A percentile compares a stretch with the other conserved stretches of the same genome.
Evolutionary conservation across 2,888 invertebrate species (phyloP).

Genomic region (Pasiphila rectangulata): DNA sequence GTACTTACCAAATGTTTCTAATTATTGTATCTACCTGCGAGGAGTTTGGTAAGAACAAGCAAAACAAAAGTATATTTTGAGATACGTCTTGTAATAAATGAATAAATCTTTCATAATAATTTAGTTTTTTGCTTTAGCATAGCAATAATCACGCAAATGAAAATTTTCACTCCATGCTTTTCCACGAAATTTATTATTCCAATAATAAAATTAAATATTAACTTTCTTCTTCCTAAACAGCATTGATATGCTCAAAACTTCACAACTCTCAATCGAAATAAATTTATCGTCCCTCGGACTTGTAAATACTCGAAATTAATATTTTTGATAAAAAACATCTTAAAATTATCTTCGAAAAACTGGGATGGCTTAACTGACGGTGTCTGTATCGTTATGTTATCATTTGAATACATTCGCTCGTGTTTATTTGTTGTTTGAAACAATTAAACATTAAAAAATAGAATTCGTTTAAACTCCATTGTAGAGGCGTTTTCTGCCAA

Average conservation of each 20-base stretch:
- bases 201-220: constrained; percentile 25
- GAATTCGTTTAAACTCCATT: no score
- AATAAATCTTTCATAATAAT: no score
- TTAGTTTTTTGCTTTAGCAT: no score
- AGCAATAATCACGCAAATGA: no score
- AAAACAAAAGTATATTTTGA: no score
- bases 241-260: constrained; percentile 66
- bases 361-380: constrained; percentile 32
- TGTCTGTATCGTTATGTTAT: constrained; percentile 16
- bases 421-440: neutral
- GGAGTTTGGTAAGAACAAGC: constrained; percentile 8
- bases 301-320: constrained; percentile 30
- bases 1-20: constrained; percentile 42
- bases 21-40: constrained; percentile 22
- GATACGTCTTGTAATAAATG: no score
- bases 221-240: constrained; percentile 48
- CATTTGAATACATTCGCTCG: constrained; percentile 9
- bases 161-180: no score
- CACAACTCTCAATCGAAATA: constrained; percentile 62
- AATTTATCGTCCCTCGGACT: constrained; percentile 55
- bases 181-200: neutral
- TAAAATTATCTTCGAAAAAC: constrained; percentile 26
- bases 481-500: no score
- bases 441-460: neutral
- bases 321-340: constrained; percentile 25